Evolutionary conservation across 2,797 vertebrate genomes (phyloP).

Genomic region (Tangara arthus): DNA sequence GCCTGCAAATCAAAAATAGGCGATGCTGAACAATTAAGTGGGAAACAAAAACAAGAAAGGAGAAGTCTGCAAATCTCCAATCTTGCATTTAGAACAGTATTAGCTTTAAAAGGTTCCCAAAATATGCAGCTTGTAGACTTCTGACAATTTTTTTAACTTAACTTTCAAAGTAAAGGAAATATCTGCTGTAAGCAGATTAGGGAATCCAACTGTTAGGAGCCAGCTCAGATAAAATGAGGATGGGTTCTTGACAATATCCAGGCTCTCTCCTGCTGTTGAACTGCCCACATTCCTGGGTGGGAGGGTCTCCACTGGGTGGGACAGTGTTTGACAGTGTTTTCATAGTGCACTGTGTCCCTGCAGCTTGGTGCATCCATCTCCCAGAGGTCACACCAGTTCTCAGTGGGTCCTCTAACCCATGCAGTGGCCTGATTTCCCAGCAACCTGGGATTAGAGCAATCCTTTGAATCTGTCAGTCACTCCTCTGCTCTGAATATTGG

Average conservation of each 20-base stretch:
- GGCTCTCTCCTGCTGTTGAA: background rate
- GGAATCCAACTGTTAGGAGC: background rate
- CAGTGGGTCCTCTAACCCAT: background rate
- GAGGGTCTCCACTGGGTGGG: background rate
- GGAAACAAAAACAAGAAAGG: background rate
- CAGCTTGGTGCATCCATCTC: background rate
- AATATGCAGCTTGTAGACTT: background rate
- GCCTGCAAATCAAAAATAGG: background rate
- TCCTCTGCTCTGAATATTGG: background rate
- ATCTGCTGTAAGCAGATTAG: background rate
- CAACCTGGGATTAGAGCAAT: background rate
- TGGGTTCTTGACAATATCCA: background rate
- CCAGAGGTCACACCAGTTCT: background rate
- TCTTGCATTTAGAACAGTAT: background rate
- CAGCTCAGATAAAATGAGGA: background rate
- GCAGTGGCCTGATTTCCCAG: background rate
- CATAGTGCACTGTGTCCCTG: background rate
- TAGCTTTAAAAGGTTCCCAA: background rate
- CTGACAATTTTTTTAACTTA: background rate
- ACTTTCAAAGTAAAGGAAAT: background rate
- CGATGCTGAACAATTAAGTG: background rate
- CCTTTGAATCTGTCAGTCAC: background rate
- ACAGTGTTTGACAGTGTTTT: accelerated
- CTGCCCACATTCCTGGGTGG: background rate
- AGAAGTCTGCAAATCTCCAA: background rate